Evolutionary conservation across 2,113 vertebrate species (phyloP).

Genomic region (Ranitomeya imitator): DNA sequence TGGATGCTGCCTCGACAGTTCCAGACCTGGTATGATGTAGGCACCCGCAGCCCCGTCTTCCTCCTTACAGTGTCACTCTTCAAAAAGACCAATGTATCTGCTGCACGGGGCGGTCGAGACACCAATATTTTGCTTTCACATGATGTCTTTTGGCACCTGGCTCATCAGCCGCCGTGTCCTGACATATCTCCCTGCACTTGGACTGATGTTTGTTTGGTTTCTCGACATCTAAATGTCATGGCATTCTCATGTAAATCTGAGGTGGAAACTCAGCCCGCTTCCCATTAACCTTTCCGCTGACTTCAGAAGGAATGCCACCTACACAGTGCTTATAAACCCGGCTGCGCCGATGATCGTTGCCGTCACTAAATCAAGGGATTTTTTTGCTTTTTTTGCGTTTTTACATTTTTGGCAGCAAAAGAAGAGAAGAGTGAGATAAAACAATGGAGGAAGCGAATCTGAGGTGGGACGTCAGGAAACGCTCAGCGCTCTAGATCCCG

Average conservation of each 20-base stretch:
- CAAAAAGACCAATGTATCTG: not conserved
- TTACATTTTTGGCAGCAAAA: not conserved
- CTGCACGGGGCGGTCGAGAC: not conserved
- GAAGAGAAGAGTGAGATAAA: not conserved
- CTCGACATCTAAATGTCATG: slow-evolving; percentile 24
- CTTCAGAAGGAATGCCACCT: slow-evolving; percentile 13
- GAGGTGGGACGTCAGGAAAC: not conserved
- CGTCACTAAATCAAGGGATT: not conserved
- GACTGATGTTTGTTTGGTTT: slow-evolving; percentile 13
- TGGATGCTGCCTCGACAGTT: too few species aligned
- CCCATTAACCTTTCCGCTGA: slow-evolving; percentile 28
- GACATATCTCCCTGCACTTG: not conserved
- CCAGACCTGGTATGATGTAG: too few species aligned
- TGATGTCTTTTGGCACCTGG: slow-evolving; percentile 9
- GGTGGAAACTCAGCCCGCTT: not conserved
- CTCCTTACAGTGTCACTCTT: not conserved
- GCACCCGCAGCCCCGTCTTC: too few species aligned
- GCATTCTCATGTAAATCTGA: slow-evolving; percentile 40
- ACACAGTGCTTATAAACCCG: not conserved
- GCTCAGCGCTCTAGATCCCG: not conserved
- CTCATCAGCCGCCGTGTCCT: not conserved
- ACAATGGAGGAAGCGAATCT: not conserved
- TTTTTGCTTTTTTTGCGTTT: not conserved
- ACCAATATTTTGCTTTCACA: not conserved
- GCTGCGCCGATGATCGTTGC: not conserved